Base-by-base conservation (phyloP, 2,113 vertebrate species). In the Vidua macroura region DNA sequence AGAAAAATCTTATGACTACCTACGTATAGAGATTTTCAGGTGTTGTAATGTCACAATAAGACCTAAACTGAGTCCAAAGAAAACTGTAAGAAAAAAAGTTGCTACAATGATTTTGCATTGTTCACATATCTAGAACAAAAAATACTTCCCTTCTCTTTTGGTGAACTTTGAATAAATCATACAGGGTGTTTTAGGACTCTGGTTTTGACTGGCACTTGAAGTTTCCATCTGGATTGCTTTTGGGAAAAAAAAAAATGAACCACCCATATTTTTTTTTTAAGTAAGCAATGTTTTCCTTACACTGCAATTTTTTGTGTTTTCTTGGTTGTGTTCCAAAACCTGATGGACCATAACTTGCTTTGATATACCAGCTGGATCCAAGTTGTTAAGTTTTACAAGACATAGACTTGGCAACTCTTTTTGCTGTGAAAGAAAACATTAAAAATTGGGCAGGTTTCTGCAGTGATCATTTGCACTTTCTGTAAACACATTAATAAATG, bases 301-400 rank as follows among this genome's bases (percentile, higher is more conserved):
- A 15, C 16, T 75, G 66, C 51, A 86, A n/a, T 66, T 83, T 64
- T 64, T 69, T 81, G n/a, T 67, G 63, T 43, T 93, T 93, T 81
- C 55, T 88, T 91, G 74, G 37, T 91, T 5, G 2, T 27, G 6
- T 28, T 94, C 83, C 89, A 94, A 91, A 91, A 6, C 24, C 58
- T 86, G 39, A 56, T 46, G 63, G 66, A 49, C 16, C 13, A 24
- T 39, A 75, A 31, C 7, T 70, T 83, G 69, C 55, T 90, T 86
- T 83, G 31, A 56, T 75, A 56, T 64, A 58, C 44, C n/a, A 64
- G 28, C 74, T 88, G 64, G 30, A 59, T 89, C 44, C 84, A 72
- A 56, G 58, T 56, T 90, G 30, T 63, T 91, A 88, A 80, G 11
- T 94, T 94, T 95, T 89, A 86, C 27, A 88, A 70, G 64, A 63